These are phyloP conservation scores for Oscarella lobularis DNA, from an alignment of 37 sponge, comb jelly and placozoan genomes.

Conservation along the genomic window DNA sequence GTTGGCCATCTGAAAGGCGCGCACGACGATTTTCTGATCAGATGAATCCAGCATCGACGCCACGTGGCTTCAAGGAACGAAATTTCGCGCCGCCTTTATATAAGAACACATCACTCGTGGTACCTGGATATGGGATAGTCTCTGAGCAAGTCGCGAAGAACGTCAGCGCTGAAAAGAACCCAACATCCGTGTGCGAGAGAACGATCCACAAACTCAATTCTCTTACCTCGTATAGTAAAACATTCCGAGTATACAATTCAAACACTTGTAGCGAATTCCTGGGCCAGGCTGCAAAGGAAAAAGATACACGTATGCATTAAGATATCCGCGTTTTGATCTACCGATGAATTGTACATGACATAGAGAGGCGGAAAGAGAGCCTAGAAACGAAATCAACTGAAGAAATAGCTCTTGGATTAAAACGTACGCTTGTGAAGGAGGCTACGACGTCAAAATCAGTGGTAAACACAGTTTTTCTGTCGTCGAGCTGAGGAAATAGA, in stretches of 20 bases:
- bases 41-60: conserved; percentile 53
- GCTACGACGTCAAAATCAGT: not conserved
- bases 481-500: too few species aligned
- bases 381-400: not conserved
- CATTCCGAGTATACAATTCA: conserved; percentile 43
- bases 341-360: not conserved
- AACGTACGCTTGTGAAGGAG: conserved; percentile 1
- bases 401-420: not conserved
- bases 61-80: conserved; percentile 22
- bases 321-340: not conserved
- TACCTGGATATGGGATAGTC: conserved; percentile 70
- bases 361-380: not conserved
- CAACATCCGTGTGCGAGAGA: too few species aligned
- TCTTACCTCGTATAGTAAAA: conserved; percentile 67
- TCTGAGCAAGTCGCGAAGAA: conserved; percentile 44
- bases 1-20: conserved; percentile 68
- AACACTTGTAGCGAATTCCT: conserved; percentile 57
- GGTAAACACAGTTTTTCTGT: not conserved
- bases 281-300: conserved; percentile 50
- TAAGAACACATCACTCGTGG: not conserved
- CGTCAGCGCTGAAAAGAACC: conserved; percentile 37
- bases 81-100: not conserved
- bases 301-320: not conserved
- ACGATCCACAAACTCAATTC: too few species aligned
- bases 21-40: conserved; percentile 50